Conservation (phyloP, 2,888 invertebrate genomes). For the Portevinia maculata region DNA sequence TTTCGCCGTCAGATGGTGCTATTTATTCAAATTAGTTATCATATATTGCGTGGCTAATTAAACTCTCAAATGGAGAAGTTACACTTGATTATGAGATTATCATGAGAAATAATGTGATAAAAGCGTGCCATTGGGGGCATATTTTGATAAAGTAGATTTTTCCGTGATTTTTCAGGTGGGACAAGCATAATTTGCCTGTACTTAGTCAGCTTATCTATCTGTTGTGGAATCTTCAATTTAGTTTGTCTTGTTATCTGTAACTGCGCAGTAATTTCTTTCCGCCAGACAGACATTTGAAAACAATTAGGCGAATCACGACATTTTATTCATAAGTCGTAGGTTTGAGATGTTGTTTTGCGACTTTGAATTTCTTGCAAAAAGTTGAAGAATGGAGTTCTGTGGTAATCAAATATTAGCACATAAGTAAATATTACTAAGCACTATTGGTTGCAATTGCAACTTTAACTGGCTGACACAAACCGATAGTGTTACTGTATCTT, state of each 20-base stretch:
- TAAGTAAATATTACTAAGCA: no score
- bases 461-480: no score
- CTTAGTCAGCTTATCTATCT: constrained; percentile 25
- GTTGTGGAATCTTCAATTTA: not conserved
- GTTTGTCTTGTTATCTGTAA: not conserved
- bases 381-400: no score
- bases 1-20: constrained; percentile 48
- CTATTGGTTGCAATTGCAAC: no score
- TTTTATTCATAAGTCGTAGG: no score
- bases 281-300: no score
- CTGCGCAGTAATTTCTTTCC: constrained; percentile 2
- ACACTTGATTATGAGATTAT: constrained; percentile 20
- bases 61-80: constrained; percentile 1
- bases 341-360: no score
- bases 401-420: no score
- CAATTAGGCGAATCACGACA: no score
- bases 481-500: no score
- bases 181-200: constrained; percentile 23
- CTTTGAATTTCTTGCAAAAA: no score
- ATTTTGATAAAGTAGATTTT: constrained; percentile 11
- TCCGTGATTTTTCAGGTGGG: not conserved
- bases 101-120: constrained; percentile 20
- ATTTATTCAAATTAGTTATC: constrained; percentile 19
- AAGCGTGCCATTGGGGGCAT: constrained; percentile 31
- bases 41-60: constrained; percentile 24